Evolutionary conservation across 2,797 vertebrate species (phyloP), one percentile per base, ranked within the genome.

Genomic region (Lagodon rhomboides): DNA sequence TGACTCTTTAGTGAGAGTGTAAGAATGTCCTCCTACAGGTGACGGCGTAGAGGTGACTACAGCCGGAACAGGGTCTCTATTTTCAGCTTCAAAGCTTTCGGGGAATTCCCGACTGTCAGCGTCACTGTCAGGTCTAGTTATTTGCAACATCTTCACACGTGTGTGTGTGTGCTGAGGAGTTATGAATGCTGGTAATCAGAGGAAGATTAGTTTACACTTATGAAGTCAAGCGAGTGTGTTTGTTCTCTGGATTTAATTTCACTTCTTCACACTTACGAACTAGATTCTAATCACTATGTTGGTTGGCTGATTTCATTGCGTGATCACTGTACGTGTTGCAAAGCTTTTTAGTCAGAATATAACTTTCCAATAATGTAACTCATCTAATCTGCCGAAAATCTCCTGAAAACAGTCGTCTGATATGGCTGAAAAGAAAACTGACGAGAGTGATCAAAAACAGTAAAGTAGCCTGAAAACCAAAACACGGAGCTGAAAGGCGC

Each of bases 31-130:
- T 60, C 46, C 30, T 34, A 18, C 49, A 77, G 60, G 71, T 85
- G 85, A 79, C 12, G 8, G 46, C 30, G 58, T 18, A 13, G 44
- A 63, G 63, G 23, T 54, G 67, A 51, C 59, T 56, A 62, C 58
- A 79, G 70, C 43, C 79, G 50, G 49, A 75, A 76, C 62, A 38
- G 13, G 3, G 13, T 59, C 27, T 73, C 44, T 27, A 0, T n/a
- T 62, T 41, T 80, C 59, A 3, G 16, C 47, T 77, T 85, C 49
- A 81, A 86, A 85, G 82, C 70, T 49, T 67, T 47, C 16, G 3
- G 17, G 59, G 64, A 62, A 88, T 87, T 78, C 68, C 79, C 76
- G 27, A 64, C 58, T 78, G 47, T 77, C 75, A 75, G 30, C 6
- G 30, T 34, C 30, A 34, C 30, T 34, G 30, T 55, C 27, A 22